A percentile compares a stretch with the other conserved stretches of the same genome.
These are phyloP conservation scores for Poecilia picta DNA, from an alignment of 2,797 vertebrate species.

Conservation along the genomic window DNA sequence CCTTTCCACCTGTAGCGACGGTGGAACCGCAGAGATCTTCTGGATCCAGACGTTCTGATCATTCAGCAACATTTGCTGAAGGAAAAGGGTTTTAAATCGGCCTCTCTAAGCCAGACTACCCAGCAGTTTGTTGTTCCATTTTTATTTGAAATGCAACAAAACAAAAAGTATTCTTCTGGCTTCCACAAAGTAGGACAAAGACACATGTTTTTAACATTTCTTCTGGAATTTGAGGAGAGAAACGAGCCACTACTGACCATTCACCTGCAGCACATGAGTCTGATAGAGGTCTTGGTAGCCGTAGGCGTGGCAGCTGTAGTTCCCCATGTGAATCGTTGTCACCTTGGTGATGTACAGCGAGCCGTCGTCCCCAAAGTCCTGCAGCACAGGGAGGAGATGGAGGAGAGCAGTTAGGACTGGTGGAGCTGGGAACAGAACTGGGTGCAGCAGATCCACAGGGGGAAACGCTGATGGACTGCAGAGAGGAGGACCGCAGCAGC, in stretches of 20 bases:
- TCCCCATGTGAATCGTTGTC: slow-evolving; percentile 98
- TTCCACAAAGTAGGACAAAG: background rate
- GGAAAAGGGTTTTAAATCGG: background rate
- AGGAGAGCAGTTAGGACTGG: slow-evolving; percentile 15
- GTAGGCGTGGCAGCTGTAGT: slow-evolving; percentile 96
- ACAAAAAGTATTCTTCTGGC: background rate
- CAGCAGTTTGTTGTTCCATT: background rate
- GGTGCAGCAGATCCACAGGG: slow-evolving; percentile 43
- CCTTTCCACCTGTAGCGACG: too few relatives aligned
- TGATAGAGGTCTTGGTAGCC: slow-evolving; percentile 94
- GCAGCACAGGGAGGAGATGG: slow-evolving; percentile 48
- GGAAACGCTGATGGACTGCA: slow-evolving; percentile 59
- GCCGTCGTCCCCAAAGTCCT: slow-evolving; percentile 97
- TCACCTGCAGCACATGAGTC: slow-evolving; percentile 99
- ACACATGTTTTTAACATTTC: slow-evolving; percentile 5
- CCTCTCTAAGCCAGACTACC: too few relatives aligned
- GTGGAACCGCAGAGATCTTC: too few relatives aligned
- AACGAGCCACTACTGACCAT: slow-evolving; percentile 93
- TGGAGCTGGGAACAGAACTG: slow-evolving; percentile 11
- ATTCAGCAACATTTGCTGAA: too few relatives aligned
- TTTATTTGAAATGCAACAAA: background rate
- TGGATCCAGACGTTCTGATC: too few relatives aligned
- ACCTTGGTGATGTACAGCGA: slow-evolving; percentile 98
- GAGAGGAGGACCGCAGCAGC: slow-evolving; percentile 52
- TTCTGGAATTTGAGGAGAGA: slow-evolving; percentile 50